Evolutionary conservation across 1,140 invertebrate species (phyloP), one percentile per base, ranked within the genome.

Genomic region (Tribolium madens): DNA sequence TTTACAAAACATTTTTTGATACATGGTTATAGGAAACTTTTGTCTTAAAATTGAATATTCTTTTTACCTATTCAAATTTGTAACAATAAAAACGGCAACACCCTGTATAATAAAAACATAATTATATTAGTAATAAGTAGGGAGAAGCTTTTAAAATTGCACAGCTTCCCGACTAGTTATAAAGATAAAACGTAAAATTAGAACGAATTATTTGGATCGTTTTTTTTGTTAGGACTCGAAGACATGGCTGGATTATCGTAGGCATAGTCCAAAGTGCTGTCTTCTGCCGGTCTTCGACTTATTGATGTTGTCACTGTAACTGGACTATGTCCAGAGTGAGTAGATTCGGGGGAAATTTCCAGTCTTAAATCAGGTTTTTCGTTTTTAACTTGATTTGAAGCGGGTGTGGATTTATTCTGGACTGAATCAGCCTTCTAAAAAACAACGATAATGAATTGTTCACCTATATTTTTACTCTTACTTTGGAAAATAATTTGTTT

Each of bases 171-270:
- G 70, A 72, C 70, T 72, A 52, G 70, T 48, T 14, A 47, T 17
- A 50, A 47, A 71, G 17, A 15, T 17, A 57, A 57, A 57, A 57
- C 0, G 10, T 12, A 57, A 26, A 64, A 3, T 13, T 33, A 64
- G 31, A 64, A 64, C n/a, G 57, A 31, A 64, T 26, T 26, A 26
- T 64, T 64, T 31, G 21, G 57, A 33, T 18, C 26, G 14, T 21
- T 18, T 64, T 64, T 64, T 12, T 64, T 64, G 13, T 75, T 78
- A 15, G 89, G 89, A n/a, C 89, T 89, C 0, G 90, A 89, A 0
- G 90, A 89, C 89, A 92, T 90, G 0, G 88, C 91, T 72, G 89
- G 90, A 83, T 93, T 93, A 78, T 92, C 91, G 79, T 93, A 93
- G 1, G 91, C 91, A 71, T 91, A 92, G 75, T 92, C 91, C 31